phyloP scores from a whole-genome alignment of 2,888 invertebrate species.

The Agonopterix arenella region DNA sequence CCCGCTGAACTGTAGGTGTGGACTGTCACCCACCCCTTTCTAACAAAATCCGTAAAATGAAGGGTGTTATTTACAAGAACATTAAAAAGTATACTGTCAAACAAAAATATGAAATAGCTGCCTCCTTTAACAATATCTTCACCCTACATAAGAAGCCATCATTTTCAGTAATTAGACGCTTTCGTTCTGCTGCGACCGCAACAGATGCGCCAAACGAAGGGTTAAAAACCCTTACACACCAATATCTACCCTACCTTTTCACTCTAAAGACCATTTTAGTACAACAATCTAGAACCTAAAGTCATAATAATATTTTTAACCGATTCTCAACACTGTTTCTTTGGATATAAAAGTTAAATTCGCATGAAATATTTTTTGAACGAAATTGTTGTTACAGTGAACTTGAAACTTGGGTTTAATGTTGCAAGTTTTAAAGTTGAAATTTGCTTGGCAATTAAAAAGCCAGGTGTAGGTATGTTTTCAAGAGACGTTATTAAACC shows the following conservation, averaged over 20 bases:
- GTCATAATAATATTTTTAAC: slow-evolving; percentile 9
- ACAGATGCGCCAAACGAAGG: slow-evolving; percentile 23
- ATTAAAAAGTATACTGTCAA: too few species aligned
- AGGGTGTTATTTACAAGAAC: too few species aligned
- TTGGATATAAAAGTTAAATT: slow-evolving; percentile 17
- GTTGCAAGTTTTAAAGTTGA: neutral
- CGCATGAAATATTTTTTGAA: slow-evolving; percentile 1
- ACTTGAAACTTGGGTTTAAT: neutral
- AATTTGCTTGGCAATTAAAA: neutral
- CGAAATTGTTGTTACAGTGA: neutral
- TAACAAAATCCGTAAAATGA: too few species aligned
- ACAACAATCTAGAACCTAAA: slow-evolving; percentile 6
- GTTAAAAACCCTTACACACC: neutral
- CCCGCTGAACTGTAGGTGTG: too few species aligned
- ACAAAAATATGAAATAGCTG: too few species aligned
- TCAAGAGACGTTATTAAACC: slow-evolving; percentile 22
- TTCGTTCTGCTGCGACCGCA: slow-evolving; percentile 17
- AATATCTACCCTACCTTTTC: neutral
- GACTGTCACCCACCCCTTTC: too few species aligned
- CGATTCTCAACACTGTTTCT: slow-evolving; percentile 20
- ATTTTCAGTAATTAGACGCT: slow-evolving; percentile 38
- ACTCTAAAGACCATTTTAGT: neutral
- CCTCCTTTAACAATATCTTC: neutral
- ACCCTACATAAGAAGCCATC: slow-evolving; percentile 18
- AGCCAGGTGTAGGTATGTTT: slow-evolving; percentile 12